Conservation (phyloP, 2,113 vertebrate genomes). For the Macquaria ambigua region DNA sequence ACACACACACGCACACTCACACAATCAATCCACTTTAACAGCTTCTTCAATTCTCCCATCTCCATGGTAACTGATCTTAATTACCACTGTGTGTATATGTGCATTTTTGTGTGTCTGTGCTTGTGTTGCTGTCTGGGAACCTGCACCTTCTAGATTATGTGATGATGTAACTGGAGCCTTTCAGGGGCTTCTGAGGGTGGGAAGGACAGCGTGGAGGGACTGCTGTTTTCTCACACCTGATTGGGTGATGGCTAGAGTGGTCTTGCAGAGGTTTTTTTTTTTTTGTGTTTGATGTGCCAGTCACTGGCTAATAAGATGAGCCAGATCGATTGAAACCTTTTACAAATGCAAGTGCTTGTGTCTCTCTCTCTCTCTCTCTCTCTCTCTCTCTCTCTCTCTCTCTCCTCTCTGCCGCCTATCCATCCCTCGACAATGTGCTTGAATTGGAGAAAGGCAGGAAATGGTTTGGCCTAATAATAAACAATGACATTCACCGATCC, state of each 20-base stretch:
- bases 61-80: conserved; percentile 81
- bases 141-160: conserved; percentile 73
- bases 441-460: conserved; percentile 78
- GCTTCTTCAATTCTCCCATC: conserved; percentile 70
- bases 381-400: conserved; percentile 5
- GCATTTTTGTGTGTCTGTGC: conserved; percentile 32
- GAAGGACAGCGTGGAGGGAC: conserved; percentile 52
- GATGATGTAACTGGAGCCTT: conserved; percentile 77
- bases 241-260: conserved; percentile 66
- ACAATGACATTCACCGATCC: conserved; percentile 77
- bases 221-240: conserved; percentile 66
- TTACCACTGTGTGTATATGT: conserved; percentile 53
- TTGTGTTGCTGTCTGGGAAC: conserved; percentile 67
- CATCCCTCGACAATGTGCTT: conserved; percentile 55
- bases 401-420: conserved; percentile 42
- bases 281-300: conserved; percentile 75
- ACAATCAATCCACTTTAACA: conserved; percentile 65
- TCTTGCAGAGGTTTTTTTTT: conserved; percentile 28
- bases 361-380: conserved; percentile 11
- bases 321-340: conserved; percentile 77
- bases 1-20: conserved; percentile 16
- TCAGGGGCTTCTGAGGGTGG: conserved; percentile 64
- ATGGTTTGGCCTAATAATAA: conserved; percentile 79
- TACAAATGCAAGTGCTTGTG: conserved; percentile 68
- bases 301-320: conserved; percentile 76